Base-by-base conservation (phyloP, 2,888 invertebrate genomes). In the Laspeyria flexula region DNA sequence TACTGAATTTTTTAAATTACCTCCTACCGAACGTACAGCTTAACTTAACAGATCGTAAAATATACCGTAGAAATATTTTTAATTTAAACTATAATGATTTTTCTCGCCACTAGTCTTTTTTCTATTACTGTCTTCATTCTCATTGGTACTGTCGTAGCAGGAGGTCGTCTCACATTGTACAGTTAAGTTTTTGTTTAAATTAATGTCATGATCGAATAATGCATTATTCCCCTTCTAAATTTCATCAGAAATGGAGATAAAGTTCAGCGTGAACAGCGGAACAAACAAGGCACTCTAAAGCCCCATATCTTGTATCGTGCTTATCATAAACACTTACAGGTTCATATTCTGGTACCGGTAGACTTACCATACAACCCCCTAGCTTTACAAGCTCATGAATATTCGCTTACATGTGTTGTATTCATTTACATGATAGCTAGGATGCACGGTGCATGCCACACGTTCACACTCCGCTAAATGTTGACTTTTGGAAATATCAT, bases 381-480 rank as follows among this genome's bases (percentile, higher is more conserved):
- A 63, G 68, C 61, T 73, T 76, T 72, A 71, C 79, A 67, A 68
- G 58, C 76, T 84, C 82, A 84, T 85, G 84, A 81, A 85, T 85
- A 85, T 84, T 82, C 83, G 70, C 71, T 79, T 77, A 79, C 82
- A 83, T 83, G 82, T 79, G 73, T 77, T 75, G 78, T 78, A 73
- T 81, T 81, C 77, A 83, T 84, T 85, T 83, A 79, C 85, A 85
- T 83, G 78, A 78, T 77, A 77, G 78, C 76, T 73, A 72, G 62
- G 71, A 77, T 76, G 73, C 74, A 76, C 69, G 68, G 60, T 71
- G 63, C 56, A 64, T 64, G 71, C 65, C 66, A 55, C 56, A 31
- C 55, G 57, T 69, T 71, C 67, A 59, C 63, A 60, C 58, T 63
- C 45, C 38, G 55, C 50, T 58, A 51, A 59, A 60, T 68, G 77